These are phyloP conservation scores for Pteronura brasiliensis DNA, from an alignment of 2,113 vertebrate species.

Conservation along the genomic window DNA sequence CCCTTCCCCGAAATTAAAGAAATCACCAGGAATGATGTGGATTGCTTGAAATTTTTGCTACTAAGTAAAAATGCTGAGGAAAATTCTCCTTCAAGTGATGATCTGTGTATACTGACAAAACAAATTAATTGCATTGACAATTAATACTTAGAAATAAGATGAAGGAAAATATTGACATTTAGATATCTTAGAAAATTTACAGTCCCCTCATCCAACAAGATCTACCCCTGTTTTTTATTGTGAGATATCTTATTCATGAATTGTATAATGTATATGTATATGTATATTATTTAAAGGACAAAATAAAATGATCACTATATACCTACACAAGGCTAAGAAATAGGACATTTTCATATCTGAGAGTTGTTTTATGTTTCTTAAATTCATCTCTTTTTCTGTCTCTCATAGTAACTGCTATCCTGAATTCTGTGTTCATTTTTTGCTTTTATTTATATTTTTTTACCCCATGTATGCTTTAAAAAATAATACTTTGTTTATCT, in stretches of 20 bases:
- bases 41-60: background rate
- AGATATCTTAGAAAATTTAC: background rate
- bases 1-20: background rate
- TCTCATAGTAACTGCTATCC: background rate
- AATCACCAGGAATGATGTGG: background rate
- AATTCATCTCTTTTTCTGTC: background rate
- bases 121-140: background rate
- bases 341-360: background rate
- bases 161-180: background rate
- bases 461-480: background rate
- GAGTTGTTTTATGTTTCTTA: background rate
- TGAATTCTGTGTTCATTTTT: background rate
- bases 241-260: background rate
- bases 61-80: background rate
- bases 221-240: background rate
- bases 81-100: background rate
- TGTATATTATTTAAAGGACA: background rate
- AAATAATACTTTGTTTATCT: background rate
- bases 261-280: background rate
- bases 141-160: background rate
- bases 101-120: background rate
- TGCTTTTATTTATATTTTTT: background rate
- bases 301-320: background rate
- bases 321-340: background rate
- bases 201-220: background rate